Evolutionary conservation across 2,797 vertebrate species (phyloP).

Genomic region (Sandelia bainsii): DNA sequence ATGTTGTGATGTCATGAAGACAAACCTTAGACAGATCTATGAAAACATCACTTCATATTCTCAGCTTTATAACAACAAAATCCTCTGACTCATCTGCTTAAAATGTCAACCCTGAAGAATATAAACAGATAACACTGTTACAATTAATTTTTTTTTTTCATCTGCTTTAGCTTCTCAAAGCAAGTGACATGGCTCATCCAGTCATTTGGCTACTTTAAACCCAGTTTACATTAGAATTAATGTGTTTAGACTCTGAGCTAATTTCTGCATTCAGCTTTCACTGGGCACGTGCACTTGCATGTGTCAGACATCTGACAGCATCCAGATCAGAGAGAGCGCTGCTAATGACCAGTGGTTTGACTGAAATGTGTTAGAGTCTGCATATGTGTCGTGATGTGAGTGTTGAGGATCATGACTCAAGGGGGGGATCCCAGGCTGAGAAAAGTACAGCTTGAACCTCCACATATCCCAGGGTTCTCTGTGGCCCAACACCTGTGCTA

Average conservation of each 20-base stretch:
- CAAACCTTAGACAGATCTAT: conserved; percentile 22
- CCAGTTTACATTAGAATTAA: conserved; percentile 67
- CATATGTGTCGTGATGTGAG: conserved; percentile 47
- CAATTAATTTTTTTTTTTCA: conserved; percentile 9
- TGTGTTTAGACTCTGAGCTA: conserved; percentile 67
- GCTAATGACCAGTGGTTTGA: conserved; percentile 42
- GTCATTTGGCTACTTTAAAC: conserved; percentile 11
- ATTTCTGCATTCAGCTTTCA: conserved; percentile 37
- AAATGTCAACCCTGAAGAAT: conserved; percentile 27
- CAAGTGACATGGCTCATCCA: not conserved
- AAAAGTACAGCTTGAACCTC: conserved; percentile 67
- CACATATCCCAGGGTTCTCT: conserved; percentile 70
- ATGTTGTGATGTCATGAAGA: conserved; percentile 22
- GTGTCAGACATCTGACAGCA: conserved; percentile 59
- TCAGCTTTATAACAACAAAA: conserved; percentile 21
- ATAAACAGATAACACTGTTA: conserved; percentile 41
- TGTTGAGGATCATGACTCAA: conserved; percentile 46
- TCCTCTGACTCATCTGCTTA: conserved; percentile 56
- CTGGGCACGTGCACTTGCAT: conserved; percentile 39
- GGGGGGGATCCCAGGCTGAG: conserved; percentile 64
- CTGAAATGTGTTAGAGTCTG: conserved; percentile 22
- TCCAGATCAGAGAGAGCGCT: conserved; percentile 34
- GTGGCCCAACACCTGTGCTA: conserved; percentile 79
- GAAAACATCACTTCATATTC: conserved; percentile 35
- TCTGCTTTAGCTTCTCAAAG: conserved; percentile 19